Conservation (phyloP, 2,888 invertebrate genomes). For the Rhabditoides inermis region DNA sequence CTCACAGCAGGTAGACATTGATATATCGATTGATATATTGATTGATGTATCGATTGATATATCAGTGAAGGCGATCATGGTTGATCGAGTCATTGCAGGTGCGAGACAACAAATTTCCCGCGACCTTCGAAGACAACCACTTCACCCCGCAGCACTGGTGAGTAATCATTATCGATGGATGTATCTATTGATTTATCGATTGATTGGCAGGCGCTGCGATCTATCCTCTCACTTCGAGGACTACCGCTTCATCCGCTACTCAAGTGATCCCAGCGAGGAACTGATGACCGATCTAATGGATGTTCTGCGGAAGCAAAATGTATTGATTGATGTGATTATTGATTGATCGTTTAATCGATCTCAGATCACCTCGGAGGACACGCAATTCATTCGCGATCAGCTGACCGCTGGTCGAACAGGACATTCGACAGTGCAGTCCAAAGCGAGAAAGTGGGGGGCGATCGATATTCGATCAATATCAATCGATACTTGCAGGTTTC, state of each 20-base stretch:
- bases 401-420: slow-evolving; percentile 22
- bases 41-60: no score
- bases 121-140: slow-evolving; percentile 40
- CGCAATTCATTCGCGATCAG: slow-evolving; percentile 27
- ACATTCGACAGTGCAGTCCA: no score
- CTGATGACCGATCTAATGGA: slow-evolving; percentile 20
- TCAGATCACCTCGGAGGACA: no score
- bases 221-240: slow-evolving; percentile 18
- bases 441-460: no score
- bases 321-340: no score
- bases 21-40: no score
- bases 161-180: neutral
- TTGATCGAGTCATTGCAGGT: no score
- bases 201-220: slow-evolving; percentile 38
- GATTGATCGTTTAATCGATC: no score
- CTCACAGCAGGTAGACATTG: slow-evolving; percentile 22
- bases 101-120: slow-evolving; percentile 11
- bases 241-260: slow-evolving; percentile 29
- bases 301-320: slow-evolving; percentile 18
- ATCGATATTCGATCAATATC: no score
- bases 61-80: no score
- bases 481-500: no score
- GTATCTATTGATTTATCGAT: neutral
- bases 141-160: slow-evolving; percentile 49
- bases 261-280: slow-evolving; percentile 21